These are phyloP conservation scores for Montifringilla adamsi DNA, from an alignment of 2,113 vertebrate species.

Conservation along the genomic window DNA sequence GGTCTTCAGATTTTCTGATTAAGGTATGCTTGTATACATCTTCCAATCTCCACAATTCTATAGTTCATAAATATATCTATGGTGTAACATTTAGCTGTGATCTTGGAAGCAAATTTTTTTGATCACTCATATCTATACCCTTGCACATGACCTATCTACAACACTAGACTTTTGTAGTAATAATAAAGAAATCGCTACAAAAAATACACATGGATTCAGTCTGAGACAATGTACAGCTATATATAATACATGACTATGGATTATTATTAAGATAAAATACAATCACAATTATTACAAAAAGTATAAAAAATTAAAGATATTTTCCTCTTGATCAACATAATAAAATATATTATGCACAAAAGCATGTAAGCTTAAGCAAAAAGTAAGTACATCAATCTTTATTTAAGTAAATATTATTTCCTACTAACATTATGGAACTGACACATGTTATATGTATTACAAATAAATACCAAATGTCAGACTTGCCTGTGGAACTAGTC, in stretches of 20 bases:
- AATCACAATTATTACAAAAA: neutral
- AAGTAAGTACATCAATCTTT: neutral
- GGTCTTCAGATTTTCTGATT: neutral
- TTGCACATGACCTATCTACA: neutral
- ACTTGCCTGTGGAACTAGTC: neutral
- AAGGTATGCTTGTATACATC: neutral
- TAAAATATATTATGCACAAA: neutral
- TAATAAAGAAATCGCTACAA: neutral
- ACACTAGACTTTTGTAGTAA: neutral
- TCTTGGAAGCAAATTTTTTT: neutral
- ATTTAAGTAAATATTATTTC: neutral
- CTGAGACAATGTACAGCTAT: neutral
- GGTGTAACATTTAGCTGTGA: neutral
- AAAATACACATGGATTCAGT: neutral
- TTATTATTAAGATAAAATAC: neutral
- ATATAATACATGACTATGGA: neutral
- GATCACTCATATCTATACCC: neutral
- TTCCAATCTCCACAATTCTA: neutral
- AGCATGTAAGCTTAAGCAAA: neutral
- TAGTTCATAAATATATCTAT: neutral
- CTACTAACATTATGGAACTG: neutral
- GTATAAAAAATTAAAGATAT: neutral
- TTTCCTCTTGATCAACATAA: neutral
- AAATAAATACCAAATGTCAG: neutral
- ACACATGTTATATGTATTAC: neutral